A percentile compares a stretch with the other conserved stretches of the same genome.
phyloP scores from a whole-genome alignment of 2,797 vertebrate species.

The Poeciliopsis infans region DNA sequence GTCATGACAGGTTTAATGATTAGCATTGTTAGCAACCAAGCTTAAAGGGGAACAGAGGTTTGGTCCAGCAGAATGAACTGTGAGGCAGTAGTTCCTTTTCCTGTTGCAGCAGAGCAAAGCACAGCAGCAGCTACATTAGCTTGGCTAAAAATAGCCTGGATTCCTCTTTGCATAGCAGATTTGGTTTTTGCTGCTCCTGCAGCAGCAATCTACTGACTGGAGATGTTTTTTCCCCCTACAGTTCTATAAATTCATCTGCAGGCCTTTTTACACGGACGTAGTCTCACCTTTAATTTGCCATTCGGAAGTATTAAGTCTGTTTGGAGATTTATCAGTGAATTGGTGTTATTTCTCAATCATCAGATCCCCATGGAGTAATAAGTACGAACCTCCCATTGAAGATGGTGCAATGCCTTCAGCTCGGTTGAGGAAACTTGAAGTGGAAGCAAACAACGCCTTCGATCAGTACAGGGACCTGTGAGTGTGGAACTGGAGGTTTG shows the following conservation, averaged over 20 bases:
- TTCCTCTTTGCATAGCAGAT: background rate
- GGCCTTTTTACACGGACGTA: background rate
- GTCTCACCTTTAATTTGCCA: background rate
- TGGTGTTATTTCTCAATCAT: conserved; percentile 15
- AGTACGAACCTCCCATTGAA: conserved; percentile 97
- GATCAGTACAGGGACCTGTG: conserved; percentile 99
- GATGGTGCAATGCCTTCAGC: conserved; percentile 98
- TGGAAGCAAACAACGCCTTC: conserved; percentile 99
- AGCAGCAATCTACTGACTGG: background rate
- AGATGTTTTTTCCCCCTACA: background rate
- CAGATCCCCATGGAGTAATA: conserved; percentile 99
- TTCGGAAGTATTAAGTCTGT: background rate
- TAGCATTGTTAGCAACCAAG: background rate
- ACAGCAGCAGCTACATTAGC: background rate
- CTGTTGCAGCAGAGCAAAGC: conserved; percentile 1
- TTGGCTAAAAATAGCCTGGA: background rate
- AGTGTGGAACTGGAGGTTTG: conserved; percentile 66
- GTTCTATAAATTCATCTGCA: background rate
- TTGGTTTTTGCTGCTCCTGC: background rate
- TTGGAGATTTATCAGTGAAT: background rate
- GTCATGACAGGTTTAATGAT: background rate
- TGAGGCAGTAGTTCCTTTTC: background rate
- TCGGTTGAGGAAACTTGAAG: conserved; percentile 96
- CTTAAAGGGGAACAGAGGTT: background rate
- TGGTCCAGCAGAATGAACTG: background rate